These are phyloP conservation scores for Noctua fimbriata DNA, from an alignment of 2,888 invertebrate genomes.

Conservation along the genomic window DNA sequence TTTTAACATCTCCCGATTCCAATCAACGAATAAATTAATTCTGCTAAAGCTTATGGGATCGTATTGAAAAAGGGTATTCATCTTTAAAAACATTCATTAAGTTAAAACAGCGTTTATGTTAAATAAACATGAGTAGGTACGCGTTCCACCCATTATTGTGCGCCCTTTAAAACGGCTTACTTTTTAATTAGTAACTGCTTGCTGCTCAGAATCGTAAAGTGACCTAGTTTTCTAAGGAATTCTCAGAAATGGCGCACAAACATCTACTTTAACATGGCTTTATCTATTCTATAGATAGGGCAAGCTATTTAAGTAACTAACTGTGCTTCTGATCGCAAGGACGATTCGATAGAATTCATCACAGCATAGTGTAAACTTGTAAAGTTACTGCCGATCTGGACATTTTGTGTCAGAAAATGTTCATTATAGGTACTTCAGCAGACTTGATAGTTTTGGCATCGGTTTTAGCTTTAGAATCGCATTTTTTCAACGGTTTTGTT, in stretches of 20 bases:
- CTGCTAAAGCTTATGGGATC: neutral
- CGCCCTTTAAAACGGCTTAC: slow-evolving; percentile 33
- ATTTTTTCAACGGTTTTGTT: neutral
- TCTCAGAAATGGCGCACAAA: slow-evolving; percentile 30
- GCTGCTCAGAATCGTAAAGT: slow-evolving; percentile 18
- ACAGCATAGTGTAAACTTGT: neutral
- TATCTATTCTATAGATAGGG: neutral
- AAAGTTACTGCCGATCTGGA: neutral
- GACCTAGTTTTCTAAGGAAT: slow-evolving; percentile 47
- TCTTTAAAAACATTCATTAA: slow-evolving; percentile 42
- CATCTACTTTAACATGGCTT: neutral
- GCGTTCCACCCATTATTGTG: slow-evolving; percentile 27
- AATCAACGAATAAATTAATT: slow-evolving; percentile 44
- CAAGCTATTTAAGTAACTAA: neutral
- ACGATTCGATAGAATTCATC: neutral
- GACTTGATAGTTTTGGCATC: neutral
- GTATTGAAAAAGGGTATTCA: slow-evolving; percentile 15
- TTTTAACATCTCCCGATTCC: slow-evolving; percentile 16
- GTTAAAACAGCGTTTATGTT: slow-evolving; percentile 38
- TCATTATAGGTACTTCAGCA: neutral
- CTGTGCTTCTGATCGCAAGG: neutral
- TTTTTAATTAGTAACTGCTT: slow-evolving; percentile 55
- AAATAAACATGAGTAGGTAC: slow-evolving; percentile 48
- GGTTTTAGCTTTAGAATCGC: neutral
- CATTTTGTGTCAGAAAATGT: neutral